A percentile compares a stretch with the other conserved stretches of the same genome.
These are phyloP conservation scores for Oscheius sp. DNA, from an alignment of 2,888 invertebrate genomes.

Conservation along the genomic window DNA sequence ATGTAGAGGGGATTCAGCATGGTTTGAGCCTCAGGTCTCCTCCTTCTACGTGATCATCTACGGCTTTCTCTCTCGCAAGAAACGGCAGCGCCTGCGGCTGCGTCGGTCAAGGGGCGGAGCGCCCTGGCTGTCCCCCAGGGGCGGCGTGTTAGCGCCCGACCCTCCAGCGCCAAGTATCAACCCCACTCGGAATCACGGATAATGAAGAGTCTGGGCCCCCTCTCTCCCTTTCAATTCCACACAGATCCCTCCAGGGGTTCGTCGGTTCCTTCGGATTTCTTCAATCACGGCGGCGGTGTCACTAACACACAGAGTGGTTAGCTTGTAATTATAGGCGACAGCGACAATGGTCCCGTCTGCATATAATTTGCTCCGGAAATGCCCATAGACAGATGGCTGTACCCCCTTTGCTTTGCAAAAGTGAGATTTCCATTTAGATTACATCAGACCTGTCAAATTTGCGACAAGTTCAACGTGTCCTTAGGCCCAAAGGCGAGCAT, in stretches of 20 bases:
- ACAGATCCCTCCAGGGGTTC: neutral
- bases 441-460: slow-evolving; percentile 6
- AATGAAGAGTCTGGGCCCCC: slow-evolving; percentile 28
- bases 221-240: slow-evolving; percentile 11
- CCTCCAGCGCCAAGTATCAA: slow-evolving; percentile 37
- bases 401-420: slow-evolving; percentile 5
- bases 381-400: slow-evolving; percentile 31
- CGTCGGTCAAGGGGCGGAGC: slow-evolving; percentile 35
- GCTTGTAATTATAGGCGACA: slow-evolving; percentile 19
- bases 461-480: neutral
- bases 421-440: slow-evolving; percentile 31
- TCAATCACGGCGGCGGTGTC: slow-evolving; percentile 13
- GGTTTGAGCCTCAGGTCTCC: neutral
- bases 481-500: too few relatives aligned
- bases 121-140: slow-evolving; percentile 21
- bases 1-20: slow-evolving; percentile 59
- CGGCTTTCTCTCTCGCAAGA: slow-evolving; percentile 29
- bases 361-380: slow-evolving; percentile 31
- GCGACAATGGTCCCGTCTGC: slow-evolving; percentile 22
- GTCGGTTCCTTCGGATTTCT: neutral
- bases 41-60: slow-evolving; percentile 35
- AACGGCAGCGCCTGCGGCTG: slow-evolving; percentile 37
- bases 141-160: slow-evolving; percentile 39
- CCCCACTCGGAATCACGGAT: slow-evolving; percentile 37
- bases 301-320: slow-evolving; percentile 3